A percentile compares a stretch with the other conserved stretches of the same genome.
These are phyloP conservation scores for Bombus breviceps DNA, from an alignment of 1,140 invertebrate species.

Conservation along the genomic window DNA sequence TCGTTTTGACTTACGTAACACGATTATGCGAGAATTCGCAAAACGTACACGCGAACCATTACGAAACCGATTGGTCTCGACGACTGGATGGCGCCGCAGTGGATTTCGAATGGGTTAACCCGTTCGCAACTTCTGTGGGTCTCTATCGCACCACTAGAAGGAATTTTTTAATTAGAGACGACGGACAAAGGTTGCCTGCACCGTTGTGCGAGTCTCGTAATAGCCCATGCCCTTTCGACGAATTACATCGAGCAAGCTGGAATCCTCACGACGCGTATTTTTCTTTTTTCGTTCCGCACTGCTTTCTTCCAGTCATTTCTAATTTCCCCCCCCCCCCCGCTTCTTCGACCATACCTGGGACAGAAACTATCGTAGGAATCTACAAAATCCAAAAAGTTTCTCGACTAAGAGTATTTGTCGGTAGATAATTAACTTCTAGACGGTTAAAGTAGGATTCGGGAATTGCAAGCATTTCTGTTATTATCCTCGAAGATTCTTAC, in stretches of 20 bases:
- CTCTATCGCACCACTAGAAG: not conserved
- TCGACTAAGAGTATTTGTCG: not conserved
- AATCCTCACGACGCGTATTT: not conserved
- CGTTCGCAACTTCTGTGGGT: not conserved
- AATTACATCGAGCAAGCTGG: not conserved
- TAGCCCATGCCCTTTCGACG: not conserved
- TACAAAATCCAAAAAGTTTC: not conserved
- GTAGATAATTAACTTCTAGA: not conserved
- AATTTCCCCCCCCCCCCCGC: accelerated
- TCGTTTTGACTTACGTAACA: conserved; percentile 24
- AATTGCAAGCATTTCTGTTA: not conserved
- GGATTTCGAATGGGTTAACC: conserved; percentile 26
- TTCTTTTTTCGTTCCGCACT: not conserved
- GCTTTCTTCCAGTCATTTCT: not conserved
- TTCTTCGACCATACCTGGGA: too few relatives aligned
- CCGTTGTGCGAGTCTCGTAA: conserved; percentile 1
- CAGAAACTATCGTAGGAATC: not conserved
- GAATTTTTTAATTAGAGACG: conserved; percentile 51
- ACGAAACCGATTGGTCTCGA: conserved; percentile 34
- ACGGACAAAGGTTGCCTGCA: conserved; percentile 25
- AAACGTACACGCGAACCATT: conserved; percentile 7
- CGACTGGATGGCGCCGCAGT: conserved; percentile 14
- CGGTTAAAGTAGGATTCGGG: not conserved
- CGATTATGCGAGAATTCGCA: conserved; percentile 36
- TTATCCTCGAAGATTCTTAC: not conserved